Evolutionary conservation across 64 coral and sea anemone genomes (phyloP).

Genomic region (Astreopora myriophthalma): DNA sequence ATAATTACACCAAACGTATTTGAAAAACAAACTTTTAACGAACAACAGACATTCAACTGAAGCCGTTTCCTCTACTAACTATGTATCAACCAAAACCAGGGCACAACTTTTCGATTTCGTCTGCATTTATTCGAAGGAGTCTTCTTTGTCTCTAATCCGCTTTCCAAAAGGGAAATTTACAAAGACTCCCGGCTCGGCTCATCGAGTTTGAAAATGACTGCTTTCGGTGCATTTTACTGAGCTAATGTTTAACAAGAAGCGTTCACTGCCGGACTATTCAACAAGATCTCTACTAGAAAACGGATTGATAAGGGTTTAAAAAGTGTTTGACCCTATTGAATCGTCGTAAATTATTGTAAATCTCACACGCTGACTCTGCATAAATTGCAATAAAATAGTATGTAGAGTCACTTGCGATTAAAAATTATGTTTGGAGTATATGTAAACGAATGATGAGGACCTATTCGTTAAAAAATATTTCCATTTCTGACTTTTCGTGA

Average conservation of each 20-base stretch:
- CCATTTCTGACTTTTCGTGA: neutral
- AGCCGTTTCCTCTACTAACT: too few relatives aligned
- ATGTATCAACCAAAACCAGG: too few relatives aligned
- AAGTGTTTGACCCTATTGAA: neutral
- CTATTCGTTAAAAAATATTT: neutral
- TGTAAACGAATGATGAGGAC: neutral
- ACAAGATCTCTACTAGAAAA: neutral
- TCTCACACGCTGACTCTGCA: neutral
- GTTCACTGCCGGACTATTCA: neutral
- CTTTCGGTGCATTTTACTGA: neutral
- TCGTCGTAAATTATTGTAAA: neutral
- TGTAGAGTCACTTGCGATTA: neutral
- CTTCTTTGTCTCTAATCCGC: neutral
- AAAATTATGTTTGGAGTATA: constrained; percentile 4
- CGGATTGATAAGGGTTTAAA: neutral
- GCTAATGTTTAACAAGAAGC: neutral
- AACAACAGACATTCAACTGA: neutral
- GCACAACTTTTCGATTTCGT: neutral
- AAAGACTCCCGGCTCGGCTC: neutral
- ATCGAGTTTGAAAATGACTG: neutral
- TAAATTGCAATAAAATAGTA: neutral
- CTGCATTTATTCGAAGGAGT: neutral
- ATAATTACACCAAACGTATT: neutral
- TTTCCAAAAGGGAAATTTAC: neutral
- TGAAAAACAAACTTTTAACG: neutral